A percentile compares a stretch with the other conserved stretches of the same genome.
Evolutionary conservation across 2,797 vertebrate species (phyloP).

Genomic region (Etheostoma nigrum): DNA sequence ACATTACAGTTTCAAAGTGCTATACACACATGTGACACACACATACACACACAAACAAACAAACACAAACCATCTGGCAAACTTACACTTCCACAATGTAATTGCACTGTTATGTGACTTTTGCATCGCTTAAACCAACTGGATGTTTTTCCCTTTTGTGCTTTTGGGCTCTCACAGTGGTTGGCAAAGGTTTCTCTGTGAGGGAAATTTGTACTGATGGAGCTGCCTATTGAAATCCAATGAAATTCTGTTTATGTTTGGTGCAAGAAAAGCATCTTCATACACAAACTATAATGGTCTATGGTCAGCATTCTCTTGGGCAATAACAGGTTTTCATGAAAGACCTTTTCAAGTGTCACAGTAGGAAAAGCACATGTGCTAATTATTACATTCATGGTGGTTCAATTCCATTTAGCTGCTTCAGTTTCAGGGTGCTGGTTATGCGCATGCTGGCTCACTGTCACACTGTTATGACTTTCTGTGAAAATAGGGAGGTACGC

Average conservation of each 20-base stretch:
- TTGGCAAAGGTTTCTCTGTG: conserved; percentile 27
- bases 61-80: conserved; percentile 55
- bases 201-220: conserved; percentile 25
- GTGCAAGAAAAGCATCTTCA: conserved; percentile 12
- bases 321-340: not conserved
- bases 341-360: not conserved
- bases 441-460: not conserved
- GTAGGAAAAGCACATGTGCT: not conserved
- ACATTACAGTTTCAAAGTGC: conserved; percentile 54
- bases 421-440: conserved; percentile 1
- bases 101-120: conserved; percentile 32
- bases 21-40: conserved; percentile 21
- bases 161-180: conserved; percentile 38
- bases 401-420: conserved; percentile 11
- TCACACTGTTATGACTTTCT: not conserved
- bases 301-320: not conserved
- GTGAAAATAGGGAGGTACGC: not conserved
- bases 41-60: conserved; percentile 25
- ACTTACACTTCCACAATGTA: conserved; percentile 30
- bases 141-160: conserved; percentile 7
- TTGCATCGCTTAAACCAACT: conserved; percentile 28
- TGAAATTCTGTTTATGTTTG: conserved; percentile 31
- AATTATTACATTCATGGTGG: not conserved
- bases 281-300: conserved; percentile 1
- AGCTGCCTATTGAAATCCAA: conserved; percentile 33